Evolutionary conservation across 2,113 vertebrate species (phyloP), one percentile per base, ranked within the genome.

Genomic region (Silurus meridionalis): DNA sequence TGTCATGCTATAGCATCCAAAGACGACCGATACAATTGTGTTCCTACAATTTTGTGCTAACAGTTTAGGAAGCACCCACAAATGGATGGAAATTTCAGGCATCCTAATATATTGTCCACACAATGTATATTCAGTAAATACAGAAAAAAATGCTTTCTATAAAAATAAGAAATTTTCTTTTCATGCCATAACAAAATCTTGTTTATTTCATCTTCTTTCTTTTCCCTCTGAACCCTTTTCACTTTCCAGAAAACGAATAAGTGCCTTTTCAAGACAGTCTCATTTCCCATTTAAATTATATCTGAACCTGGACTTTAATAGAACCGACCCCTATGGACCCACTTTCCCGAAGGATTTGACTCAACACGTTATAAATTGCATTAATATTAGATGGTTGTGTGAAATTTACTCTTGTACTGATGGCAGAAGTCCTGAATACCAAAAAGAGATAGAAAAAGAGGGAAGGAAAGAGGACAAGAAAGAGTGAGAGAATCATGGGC

Each of bases 181-280:
- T 19, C 19, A 50, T 37, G 9, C 15, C 6, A 46, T 9, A 75
- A 11, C 8, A 79, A 86, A 79, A 23, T 83, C 74, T 78, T 28
- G 25, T 69, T 2, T 15, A 10, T 50, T 58, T 72, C 67, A 37
- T n/a, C 66, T 53, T 82, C 66, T 15, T 21, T 74, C 67, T 63
- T 3, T 71, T 75, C 71, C 48, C 48, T 52, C 67, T 64, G 83
- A 86, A 81, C 82, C 77, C 85, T 58, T 89, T 89, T 84, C 53
- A n/a, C 53, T 81, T 89, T 28, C 75, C 13, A 74, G 61, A 87
- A 89, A 37, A 86, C 84, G 78, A 80, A 84, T 9, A 80, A 57
- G 82, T 66, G 83, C 66, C 79, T 85, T 89, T 89, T 87, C 67
- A 78, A 80, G 80, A 64, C 57, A n/a, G 61, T 85, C 85, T 81